Base-by-base conservation (phyloP, 30 jellyfish, hydroid and myxozoan genomes). In the Pelagia noctiluca region DNA sequence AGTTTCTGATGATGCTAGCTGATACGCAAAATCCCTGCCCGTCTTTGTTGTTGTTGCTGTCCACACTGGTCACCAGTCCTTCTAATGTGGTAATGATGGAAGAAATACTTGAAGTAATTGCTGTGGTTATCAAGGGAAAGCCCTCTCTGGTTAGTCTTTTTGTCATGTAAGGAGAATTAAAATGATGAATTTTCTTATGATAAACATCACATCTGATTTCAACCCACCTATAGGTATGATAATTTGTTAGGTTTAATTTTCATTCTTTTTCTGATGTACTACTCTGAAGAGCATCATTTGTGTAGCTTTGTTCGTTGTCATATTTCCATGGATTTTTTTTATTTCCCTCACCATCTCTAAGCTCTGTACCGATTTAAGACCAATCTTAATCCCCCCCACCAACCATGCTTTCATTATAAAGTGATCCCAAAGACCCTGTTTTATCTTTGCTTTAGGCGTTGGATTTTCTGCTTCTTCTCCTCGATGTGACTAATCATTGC, bases 381-480 rank as follows among this genome's bases (percentile, higher is more conserved):
- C n/a, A n/a, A n/a, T n/a, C n/a, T n/a, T n/a, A n/a, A n/a, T n/a
- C n/a, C n/a, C n/a, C n/a, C n/a, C n/a, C n/a, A n/a, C n/a, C n/a
- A n/a, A n/a, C n/a, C n/a, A n/a, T n/a, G n/a, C n/a, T n/a, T n/a
- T n/a, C n/a, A n/a, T n/a, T n/a, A n/a, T n/a, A n/a, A n/a, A n/a
- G n/a, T n/a, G n/a, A n/a, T n/a, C n/a, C n/a, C n/a, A n/a, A n/a
- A n/a, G n/a, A n/a, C n/a, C n/a, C n/a, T 63, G 23, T 61, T n/a
- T 0, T 12, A 2, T 63, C 22, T 72, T 49, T 65, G 18, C 50
- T 87, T 60, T 71, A 87, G 96, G 88, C 82, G 19, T 18, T 78
- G 70, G 82, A 87, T n/a, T 64, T 87, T 54, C 77, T 87, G 70
- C 96, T 92, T 8, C 60, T 87, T 11, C 63, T 87, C 0, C 72